phyloP scores from a whole-genome alignment of 2,888 invertebrate species.

The Dicycla oo region DNA sequence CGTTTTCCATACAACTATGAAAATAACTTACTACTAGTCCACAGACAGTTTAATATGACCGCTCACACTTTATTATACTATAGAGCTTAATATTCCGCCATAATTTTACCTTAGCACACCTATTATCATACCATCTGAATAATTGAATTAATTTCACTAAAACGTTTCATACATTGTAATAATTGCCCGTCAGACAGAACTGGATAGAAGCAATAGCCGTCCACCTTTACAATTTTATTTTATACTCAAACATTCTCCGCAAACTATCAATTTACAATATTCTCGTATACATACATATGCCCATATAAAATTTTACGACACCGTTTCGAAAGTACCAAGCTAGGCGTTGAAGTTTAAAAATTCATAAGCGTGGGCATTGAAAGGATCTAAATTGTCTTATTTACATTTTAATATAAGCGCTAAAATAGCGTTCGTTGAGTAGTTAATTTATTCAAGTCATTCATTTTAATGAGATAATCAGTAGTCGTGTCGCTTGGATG shows the following conservation, averaged over 20 bases:
- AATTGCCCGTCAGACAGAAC: slow-evolving; percentile 39
- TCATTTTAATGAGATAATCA: slow-evolving; percentile 67
- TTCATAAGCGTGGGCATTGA: slow-evolving; percentile 60
- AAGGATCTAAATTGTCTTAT: slow-evolving; percentile 64
- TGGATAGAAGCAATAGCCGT: slow-evolving; percentile 37
- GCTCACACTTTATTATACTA: slow-evolving; percentile 45
- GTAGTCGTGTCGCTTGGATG: slow-evolving; percentile 56
- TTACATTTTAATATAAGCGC: slow-evolving; percentile 67
- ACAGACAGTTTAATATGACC: slow-evolving; percentile 40
- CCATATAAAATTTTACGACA: slow-evolving; percentile 59
- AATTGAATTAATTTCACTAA: slow-evolving; percentile 61
- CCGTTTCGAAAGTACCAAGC: slow-evolving; percentile 42
- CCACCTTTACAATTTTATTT: slow-evolving; percentile 44
- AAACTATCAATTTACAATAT: slow-evolving; percentile 62
- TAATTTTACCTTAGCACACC: slow-evolving; percentile 45
- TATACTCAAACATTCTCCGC: slow-evolving; percentile 48
- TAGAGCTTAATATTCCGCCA: slow-evolving; percentile 44
- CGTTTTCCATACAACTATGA: slow-evolving; percentile 41
- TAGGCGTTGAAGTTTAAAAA: slow-evolving; percentile 63
- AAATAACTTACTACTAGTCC: slow-evolving; percentile 45
- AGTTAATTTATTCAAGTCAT: slow-evolving; percentile 65
- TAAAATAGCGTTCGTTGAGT: slow-evolving; percentile 54
- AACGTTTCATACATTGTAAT: slow-evolving; percentile 62
- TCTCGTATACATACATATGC: slow-evolving; percentile 52
- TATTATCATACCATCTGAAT: slow-evolving; percentile 59